Evolutionary conservation across 2,888 invertebrate genomes (phyloP), one percentile per base, ranked within the genome.

Genomic region (Drosophila yooni): DNA sequence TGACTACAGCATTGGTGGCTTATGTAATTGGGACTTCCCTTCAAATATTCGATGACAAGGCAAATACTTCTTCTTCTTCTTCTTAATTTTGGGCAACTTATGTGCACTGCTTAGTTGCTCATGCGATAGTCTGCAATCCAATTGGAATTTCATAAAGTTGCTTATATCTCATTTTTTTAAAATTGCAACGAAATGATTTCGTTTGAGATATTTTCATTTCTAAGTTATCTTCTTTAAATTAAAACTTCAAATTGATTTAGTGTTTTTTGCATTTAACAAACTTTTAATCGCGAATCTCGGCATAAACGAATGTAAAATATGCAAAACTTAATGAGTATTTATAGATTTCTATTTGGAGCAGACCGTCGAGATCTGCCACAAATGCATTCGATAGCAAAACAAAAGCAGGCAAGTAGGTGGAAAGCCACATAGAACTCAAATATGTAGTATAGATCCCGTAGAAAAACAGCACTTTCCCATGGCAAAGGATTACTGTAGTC

Each of bases 381-480:
- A 7, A 8, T 57, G 5, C 21, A 50, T n/a, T 84, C 86, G 21
- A 67, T 0, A 2, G 15, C 51, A 62, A 87, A 84, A 29, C 52
- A 70, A 13, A 76, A 0, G 29, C 56, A 63, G 33, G 70, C 66
- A 0, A 78, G 0, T 0, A 70, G 7, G 33, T 78, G 27, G 0
- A 60, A 61, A 0, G n/a, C 13, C 0, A 33, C 15, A n/a, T 74
- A 85, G 11, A 78, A 56, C 1, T 2, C 8, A 0, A 79, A 65
- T 27, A 85, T 78, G 69, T 60, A 74, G 11, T 58, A 46, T 0
- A 84, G 29, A 68, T 85, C 85, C 0, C 40, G 33, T 7, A 84
- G 2, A 6, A 34, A 57, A 31, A 85, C 21, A 0, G 43, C 11
- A 0, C 60, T 64, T 0, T n/a, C 43, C 0, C 10, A 0, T 0